phyloP scores from a whole-genome alignment of 2,888 invertebrate genomes.

The Tenthredo amoena region DNA sequence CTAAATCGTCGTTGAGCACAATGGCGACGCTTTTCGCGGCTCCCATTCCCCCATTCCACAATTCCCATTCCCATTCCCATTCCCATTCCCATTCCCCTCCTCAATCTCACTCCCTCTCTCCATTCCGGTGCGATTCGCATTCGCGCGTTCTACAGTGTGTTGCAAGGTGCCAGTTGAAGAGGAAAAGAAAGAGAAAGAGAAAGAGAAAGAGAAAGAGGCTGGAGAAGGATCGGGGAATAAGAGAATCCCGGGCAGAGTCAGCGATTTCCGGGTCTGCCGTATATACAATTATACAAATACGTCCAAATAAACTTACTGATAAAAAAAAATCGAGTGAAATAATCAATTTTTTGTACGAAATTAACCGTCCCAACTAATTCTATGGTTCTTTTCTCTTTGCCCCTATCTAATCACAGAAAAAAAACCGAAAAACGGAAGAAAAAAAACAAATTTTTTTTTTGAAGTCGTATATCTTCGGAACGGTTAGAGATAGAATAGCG shows the following conservation, averaged over 20 bases:
- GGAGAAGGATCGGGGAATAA: neutral
- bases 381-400: neutral
- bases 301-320: no score
- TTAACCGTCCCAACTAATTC: neutral
- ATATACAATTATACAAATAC: neutral
- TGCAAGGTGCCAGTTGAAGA: slow-evolving; percentile 38
- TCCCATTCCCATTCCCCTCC: slow-evolving; percentile 55
- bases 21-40: slow-evolving; percentile 70
- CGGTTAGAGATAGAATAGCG: neutral
- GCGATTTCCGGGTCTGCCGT: slow-evolving; percentile 38
- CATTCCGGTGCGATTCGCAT: neutral
- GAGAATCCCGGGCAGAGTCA: slow-evolving; percentile 37
- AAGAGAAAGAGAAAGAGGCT: neutral
- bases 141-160: neutral
- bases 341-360: neutral
- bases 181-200: slow-evolving; percentile 30
- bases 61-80: slow-evolving; percentile 49
- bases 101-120: neutral
- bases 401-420: neutral
- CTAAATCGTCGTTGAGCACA: slow-evolving; percentile 66
- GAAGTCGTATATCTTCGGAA: neutral
- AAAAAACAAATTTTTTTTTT: neutral
- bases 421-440: neutral
- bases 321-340: neutral
- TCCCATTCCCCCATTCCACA: slow-evolving; percentile 61